Percentiles rank a stretch among this genome's conserved stretches.
These are phyloP conservation scores for Dynastes maya DNA, from an alignment of 2,888 invertebrate species.

Conservation along the genomic window DNA sequence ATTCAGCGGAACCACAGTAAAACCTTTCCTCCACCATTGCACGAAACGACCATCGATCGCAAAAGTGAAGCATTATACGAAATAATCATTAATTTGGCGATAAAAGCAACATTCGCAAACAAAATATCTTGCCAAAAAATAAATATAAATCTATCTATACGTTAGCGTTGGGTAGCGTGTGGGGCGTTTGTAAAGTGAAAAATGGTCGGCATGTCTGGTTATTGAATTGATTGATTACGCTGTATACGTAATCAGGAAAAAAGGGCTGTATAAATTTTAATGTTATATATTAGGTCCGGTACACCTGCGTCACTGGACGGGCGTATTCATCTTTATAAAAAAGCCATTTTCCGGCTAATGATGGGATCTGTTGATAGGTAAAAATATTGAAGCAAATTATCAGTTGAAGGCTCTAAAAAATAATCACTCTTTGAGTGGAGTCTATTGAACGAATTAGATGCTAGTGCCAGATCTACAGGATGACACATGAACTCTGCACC, in stretches of 20 bases:
- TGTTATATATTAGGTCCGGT: not conserved
- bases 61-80: slow-evolving; percentile 30
- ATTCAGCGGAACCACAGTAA: slow-evolving; percentile 38
- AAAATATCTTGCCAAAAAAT: slow-evolving; percentile 43
- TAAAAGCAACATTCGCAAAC: slow-evolving; percentile 44
- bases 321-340: not conserved
- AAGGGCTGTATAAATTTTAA: slow-evolving; percentile 29
- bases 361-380: not conserved
- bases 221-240: slow-evolving; percentile 39
- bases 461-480: too few relatives aligned
- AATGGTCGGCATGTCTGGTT: slow-evolving; percentile 9
- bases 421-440: too few relatives aligned
- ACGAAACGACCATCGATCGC: not conserved
- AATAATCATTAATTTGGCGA: slow-evolving; percentile 41
- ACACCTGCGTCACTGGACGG: slow-evolving; percentile 10
- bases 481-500: too few relatives aligned
- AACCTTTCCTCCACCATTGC: not conserved
- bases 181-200: slow-evolving; percentile 18
- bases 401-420: too few relatives aligned
- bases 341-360: not conserved
- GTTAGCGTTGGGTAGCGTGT: not conserved
- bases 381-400: not conserved
- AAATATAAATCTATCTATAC: slow-evolving; percentile 38
- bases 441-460: too few relatives aligned
- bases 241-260: slow-evolving; percentile 17